Percentiles rank a stretch among this genome's conserved stretches.
Conservation (phyloP, 1,140 invertebrate genomes). For the Dendroctonus valens region DNA sequence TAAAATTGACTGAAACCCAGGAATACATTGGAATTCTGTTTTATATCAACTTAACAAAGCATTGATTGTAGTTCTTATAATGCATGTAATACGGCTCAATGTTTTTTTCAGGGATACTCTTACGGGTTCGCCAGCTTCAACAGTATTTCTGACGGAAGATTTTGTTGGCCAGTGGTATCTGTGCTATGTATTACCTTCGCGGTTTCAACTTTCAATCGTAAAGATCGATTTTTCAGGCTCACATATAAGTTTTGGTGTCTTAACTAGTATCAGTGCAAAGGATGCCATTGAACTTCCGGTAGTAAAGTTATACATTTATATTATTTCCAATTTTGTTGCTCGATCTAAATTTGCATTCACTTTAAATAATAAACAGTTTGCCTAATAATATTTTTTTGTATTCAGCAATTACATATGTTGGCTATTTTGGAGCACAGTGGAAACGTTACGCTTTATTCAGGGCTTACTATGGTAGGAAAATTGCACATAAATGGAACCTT, state of each 20-base stretch:
- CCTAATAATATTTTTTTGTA: neutral
- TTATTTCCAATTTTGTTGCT: too few species aligned
- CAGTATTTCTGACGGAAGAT: constrained; percentile 80
- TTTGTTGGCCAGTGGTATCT: constrained; percentile 80
- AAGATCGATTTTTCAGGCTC: constrained; percentile 72
- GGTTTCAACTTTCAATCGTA: constrained; percentile 69
- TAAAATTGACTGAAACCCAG: too few species aligned
- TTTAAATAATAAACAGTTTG: too few species aligned
- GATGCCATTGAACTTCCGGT: constrained; percentile 78
- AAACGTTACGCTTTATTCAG: constrained; percentile 82
- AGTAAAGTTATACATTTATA: constrained; percentile 31
- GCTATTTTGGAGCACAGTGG: constrained; percentile 76
- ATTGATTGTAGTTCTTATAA: too few species aligned
- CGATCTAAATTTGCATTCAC: too few species aligned
- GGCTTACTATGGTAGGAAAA: constrained; percentile 76
- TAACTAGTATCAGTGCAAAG: constrained; percentile 71
- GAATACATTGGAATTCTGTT: too few species aligned
- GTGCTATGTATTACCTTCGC: constrained; percentile 72
- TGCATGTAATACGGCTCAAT: too few species aligned
- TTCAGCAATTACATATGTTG: constrained; percentile 73
- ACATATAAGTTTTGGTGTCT: constrained; percentile 72
- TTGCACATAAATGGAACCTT: constrained; percentile 75
- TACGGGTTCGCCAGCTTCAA: constrained; percentile 61
- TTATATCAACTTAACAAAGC: too few species aligned
- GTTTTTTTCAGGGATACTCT: constrained; percentile 49